phyloP scores from a whole-genome alignment of 2,113 vertebrate species.

The Triplophysa rosa region DNA sequence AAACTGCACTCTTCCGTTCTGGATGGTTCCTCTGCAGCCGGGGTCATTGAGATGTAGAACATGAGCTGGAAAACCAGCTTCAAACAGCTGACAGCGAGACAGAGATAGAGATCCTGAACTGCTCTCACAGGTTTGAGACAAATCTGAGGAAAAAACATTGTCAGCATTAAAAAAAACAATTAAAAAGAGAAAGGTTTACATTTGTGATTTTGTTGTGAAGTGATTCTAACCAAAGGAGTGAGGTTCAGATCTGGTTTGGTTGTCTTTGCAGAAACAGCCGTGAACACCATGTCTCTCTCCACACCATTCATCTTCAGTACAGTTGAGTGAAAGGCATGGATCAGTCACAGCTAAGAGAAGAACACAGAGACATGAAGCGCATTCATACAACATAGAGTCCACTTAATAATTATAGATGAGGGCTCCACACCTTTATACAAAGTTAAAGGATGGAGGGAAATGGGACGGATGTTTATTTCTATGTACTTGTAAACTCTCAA shows the following conservation, averaged over 20 bases:
- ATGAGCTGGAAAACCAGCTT: slow-evolving; percentile 60
- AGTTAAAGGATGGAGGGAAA: too few species aligned
- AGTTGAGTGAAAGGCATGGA: slow-evolving; percentile 64
- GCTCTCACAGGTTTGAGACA: slow-evolving; percentile 55
- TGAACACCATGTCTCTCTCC: slow-evolving; percentile 62
- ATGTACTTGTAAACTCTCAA: too few species aligned
- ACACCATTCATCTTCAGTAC: slow-evolving; percentile 71
- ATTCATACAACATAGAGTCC: too few species aligned
- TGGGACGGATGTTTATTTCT: too few species aligned
- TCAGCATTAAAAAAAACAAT: neutral
- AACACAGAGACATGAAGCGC: neutral
- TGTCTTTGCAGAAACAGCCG: slow-evolving; percentile 71
- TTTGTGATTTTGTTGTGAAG: neutral
- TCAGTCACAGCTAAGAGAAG: slow-evolving; percentile 14
- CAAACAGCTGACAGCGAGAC: slow-evolving; percentile 71
- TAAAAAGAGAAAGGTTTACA: too few species aligned
- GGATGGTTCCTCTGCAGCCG: slow-evolving; percentile 60
- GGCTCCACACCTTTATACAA: too few species aligned
- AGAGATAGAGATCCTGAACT: slow-evolving; percentile 63
- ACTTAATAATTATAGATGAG: too few species aligned
- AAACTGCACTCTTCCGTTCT: slow-evolving; percentile 63
- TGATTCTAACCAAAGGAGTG: slow-evolving; percentile 57
- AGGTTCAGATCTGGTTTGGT: slow-evolving; percentile 44
- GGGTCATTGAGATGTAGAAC: slow-evolving; percentile 65
- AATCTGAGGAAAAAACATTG: slow-evolving; percentile 55